Evolutionary conservation across 2,113 vertebrate genomes (phyloP), one percentile per base, ranked within the genome.

Genomic region (Tringa solitaria): DNA sequence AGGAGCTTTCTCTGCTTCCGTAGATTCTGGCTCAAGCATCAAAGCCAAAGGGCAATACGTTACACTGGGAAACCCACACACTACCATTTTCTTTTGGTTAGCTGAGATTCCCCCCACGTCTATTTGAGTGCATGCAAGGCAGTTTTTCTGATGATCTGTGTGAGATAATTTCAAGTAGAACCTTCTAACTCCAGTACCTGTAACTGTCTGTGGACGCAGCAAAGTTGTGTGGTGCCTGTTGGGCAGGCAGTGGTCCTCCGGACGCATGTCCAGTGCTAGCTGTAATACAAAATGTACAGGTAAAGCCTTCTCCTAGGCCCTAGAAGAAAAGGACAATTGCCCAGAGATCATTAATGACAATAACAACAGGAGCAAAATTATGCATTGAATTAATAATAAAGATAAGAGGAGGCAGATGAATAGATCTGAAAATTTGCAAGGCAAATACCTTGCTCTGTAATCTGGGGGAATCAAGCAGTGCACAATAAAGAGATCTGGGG

Each of bases 41-140:
- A 24, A 17, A 81, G 39, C 24, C 21, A 18, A 41, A 48, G 54
- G 35, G 43, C 39, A 69, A 18, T 8, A 11, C 0, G 1, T 57
- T 27, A 6, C 9, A n/a, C 37, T 32, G 1, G 1, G 67, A 65
- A 59, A 23, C 24, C 9, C 24, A 8, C 43, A 18, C 15, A 0
- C 10, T 59, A 14, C 19, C 2, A 3, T 79, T 65, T 57, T 51
- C 12, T 43, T 64, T 65, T 57, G 35, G 27, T 59, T 37, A 45
- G 21, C 50, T 59, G 35, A 43, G 12, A 18, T 67, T 23, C 21
- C 17, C 63, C 26, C 22, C 12, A 0, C 19, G 15, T 14, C 69
- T 64, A 16, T 56, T 8, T 33, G 23, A 26, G 33, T 46, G 14
- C 26, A 32, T 3, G 28, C 7, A 17, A 56, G 28, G 65, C 19